These are phyloP conservation scores for Synergus laeviventris DNA, from an alignment of 2,888 invertebrate genomes.

Conservation along the genomic window DNA sequence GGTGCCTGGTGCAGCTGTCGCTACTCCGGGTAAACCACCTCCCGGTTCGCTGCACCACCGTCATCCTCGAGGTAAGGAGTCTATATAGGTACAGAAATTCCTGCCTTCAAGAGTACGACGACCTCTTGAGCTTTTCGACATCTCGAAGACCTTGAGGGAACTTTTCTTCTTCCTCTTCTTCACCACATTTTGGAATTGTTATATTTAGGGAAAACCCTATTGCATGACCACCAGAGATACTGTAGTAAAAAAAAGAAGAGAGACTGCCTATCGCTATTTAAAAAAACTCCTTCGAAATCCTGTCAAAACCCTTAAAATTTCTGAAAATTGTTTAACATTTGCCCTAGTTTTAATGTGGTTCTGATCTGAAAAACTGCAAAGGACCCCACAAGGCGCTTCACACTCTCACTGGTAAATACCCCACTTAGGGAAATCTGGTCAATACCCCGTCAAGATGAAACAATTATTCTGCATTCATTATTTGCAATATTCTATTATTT, in stretches of 20 bases:
- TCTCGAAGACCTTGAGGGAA: background rate
- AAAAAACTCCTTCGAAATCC: too few relatives aligned
- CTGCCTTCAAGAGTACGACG: constrained; percentile 31
- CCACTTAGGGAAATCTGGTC: too few relatives aligned
- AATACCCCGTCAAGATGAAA: too few relatives aligned
- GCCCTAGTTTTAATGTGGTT: too few relatives aligned
- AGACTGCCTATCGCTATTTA: background rate
- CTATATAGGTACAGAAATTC: constrained; percentile 28
- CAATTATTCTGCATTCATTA: too few relatives aligned
- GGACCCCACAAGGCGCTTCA: too few relatives aligned
- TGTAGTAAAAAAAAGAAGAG: background rate
- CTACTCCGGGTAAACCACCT: constrained; percentile 55
- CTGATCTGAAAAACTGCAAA: too few relatives aligned
- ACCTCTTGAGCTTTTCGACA: constrained; percentile 4
- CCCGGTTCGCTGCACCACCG: constrained; percentile 54
- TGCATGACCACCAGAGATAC: background rate
- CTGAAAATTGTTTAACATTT: too few relatives aligned
- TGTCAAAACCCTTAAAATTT: too few relatives aligned
- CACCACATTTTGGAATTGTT: background rate
- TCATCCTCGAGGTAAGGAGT: constrained; percentile 47
- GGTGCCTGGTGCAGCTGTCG: constrained; percentile 55
- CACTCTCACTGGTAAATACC: too few relatives aligned
- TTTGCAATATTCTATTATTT: too few relatives aligned
- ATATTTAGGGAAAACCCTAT: background rate
- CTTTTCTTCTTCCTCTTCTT: background rate